A percentile compares a stretch with the other conserved stretches of the same genome.
These are phyloP conservation scores for Caranx ignobilis DNA, from an alignment of 2,113 vertebrate genomes.

Conservation along the genomic window DNA sequence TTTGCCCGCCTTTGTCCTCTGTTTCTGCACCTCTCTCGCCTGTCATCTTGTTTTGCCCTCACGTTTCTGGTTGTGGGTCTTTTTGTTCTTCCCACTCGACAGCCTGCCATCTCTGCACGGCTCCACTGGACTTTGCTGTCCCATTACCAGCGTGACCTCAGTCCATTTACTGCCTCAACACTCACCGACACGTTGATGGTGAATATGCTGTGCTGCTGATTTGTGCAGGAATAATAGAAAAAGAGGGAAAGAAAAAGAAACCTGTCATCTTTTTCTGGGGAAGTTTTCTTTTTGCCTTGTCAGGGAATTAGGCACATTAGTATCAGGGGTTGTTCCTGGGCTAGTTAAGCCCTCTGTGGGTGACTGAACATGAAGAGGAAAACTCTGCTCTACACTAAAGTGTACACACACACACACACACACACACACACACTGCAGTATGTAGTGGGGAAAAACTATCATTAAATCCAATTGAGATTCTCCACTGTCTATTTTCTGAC, in stretches of 20 bases:
- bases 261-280: neutral
- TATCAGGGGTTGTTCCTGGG: conserved; percentile 23
- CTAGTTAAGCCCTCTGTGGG: conserved; percentile 32
- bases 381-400: neutral
- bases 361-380: conserved; percentile 47
- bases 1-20: neutral
- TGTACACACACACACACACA: neutral
- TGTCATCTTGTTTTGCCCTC: conserved; percentile 48
- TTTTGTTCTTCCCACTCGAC: conserved; percentile 3
- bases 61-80: neutral
- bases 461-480: conserved; percentile 60
- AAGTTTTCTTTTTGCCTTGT: conserved; percentile 30
- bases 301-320: conserved; percentile 29
- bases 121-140: conserved; percentile 69
- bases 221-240: conserved; percentile 27
- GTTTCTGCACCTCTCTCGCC: conserved; percentile 1
- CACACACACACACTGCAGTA: conserved; percentile 6
- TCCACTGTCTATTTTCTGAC: conserved; percentile 59
- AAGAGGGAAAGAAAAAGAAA: conserved; percentile 11
- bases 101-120: conserved; percentile 56
- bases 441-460: conserved; percentile 44
- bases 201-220: conserved; percentile 44
- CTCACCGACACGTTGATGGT: conserved; percentile 37
- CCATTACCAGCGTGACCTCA: conserved; percentile 67
- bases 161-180: conserved; percentile 64